phyloP scores from a whole-genome alignment of 1,140 invertebrate genomes.

The Chelonus insularis region DNA sequence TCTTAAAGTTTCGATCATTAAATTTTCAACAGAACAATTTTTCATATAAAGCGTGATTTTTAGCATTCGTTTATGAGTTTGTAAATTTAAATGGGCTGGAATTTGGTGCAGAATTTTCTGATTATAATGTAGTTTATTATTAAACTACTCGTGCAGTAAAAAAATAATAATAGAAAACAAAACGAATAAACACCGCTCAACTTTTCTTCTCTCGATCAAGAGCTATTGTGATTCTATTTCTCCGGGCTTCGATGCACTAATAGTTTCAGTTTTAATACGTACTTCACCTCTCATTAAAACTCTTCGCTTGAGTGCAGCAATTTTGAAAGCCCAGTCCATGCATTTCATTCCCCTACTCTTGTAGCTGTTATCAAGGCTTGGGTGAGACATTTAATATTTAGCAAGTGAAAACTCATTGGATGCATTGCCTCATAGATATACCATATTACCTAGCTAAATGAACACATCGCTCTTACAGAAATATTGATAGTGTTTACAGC shows the following conservation, averaged over 20 bases:
- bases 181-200: slow-evolving; percentile 9
- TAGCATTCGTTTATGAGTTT: too few relatives aligned
- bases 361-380: too few relatives aligned
- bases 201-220: slow-evolving; percentile 14
- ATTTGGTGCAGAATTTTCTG: too few relatives aligned
- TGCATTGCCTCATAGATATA: neutral
- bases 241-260: slow-evolving; percentile 15
- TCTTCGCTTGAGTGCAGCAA: slow-evolving; percentile 26
- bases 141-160: neutral
- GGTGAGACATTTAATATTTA: too few relatives aligned
- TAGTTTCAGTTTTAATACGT: slow-evolving; percentile 30
- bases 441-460: neutral
- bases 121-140: neutral
- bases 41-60: too few relatives aligned
- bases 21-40: too few relatives aligned
- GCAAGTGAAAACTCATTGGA: too few relatives aligned
- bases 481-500: neutral
- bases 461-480: neutral
- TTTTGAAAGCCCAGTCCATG: slow-evolving; percentile 15
- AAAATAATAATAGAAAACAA: slow-evolving; percentile 8
- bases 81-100: too few relatives aligned
- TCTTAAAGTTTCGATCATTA: too few relatives aligned
- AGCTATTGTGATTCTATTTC: slow-evolving; percentile 23
- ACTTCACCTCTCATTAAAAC: slow-evolving; percentile 31
- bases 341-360: too few relatives aligned